These are phyloP conservation scores for Lithobates sylvaticus DNA, from an alignment of 2,797 vertebrate genomes.

Conservation along the genomic window DNA sequence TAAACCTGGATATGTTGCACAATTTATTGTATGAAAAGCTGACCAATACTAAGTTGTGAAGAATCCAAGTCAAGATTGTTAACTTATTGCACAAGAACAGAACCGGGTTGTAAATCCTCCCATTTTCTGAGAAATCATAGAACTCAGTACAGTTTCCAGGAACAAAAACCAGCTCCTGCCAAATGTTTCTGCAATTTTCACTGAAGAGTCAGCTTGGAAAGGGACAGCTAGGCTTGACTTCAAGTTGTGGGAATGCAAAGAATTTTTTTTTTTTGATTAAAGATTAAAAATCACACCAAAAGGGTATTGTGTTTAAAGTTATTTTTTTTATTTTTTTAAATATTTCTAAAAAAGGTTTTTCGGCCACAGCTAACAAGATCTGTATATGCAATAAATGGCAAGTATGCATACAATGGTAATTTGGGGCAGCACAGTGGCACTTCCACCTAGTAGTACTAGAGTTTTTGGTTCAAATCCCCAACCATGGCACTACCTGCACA, in stretches of 20 bases:
- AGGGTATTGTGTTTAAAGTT: no score
- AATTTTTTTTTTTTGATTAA: neutral
- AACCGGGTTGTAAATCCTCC: conserved; percentile 23
- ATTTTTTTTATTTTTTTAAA: no score
- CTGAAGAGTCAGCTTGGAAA: conserved; percentile 2
- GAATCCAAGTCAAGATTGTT: conserved; percentile 8
- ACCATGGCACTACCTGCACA: no score
- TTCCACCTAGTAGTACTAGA: no score
- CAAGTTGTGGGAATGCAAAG: neutral
- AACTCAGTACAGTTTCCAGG: conserved; percentile 39
- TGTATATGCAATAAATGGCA: no score
- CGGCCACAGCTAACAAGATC: no score
- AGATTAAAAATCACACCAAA: neutral
- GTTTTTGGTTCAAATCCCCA: no score
- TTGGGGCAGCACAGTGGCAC: no score
- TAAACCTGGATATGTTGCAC: neutral
- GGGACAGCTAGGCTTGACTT: neutral
- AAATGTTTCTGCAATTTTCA: conserved; percentile 3
- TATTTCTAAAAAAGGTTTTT: no score
- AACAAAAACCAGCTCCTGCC: conserved; percentile 18
- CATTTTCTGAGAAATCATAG: conserved; percentile 51
- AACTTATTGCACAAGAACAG: conserved; percentile 42
- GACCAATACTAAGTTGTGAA: conserved; percentile 21
- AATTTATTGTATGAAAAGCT: conserved; percentile 14
- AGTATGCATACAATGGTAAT: no score